Conservation (phyloP, 1,140 invertebrate species). For the Trachymyrmex cornetzi region DNA sequence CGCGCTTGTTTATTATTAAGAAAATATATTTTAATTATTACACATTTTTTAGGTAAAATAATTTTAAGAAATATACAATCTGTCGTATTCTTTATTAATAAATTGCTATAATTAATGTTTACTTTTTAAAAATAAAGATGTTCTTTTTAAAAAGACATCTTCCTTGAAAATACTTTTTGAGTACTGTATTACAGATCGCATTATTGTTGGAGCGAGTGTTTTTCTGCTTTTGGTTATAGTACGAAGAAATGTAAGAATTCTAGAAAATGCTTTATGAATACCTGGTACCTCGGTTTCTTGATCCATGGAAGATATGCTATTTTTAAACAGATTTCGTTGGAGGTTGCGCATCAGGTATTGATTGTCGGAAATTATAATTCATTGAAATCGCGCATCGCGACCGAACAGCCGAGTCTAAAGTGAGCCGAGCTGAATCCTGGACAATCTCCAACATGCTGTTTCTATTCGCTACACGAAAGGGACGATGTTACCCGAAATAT, state of each 20-base stretch:
- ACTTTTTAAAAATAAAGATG: too few relatives aligned
- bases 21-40: too few relatives aligned
- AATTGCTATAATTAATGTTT: too few relatives aligned
- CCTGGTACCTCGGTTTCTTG: not conserved
- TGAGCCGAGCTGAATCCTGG: slow-evolving; percentile 65
- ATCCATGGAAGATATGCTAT: not conserved
- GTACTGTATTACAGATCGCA: not conserved
- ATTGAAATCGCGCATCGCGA: slow-evolving; percentile 5
- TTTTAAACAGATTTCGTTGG: slow-evolving; percentile 26
- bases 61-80: too few relatives aligned
- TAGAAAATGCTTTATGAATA: not conserved
- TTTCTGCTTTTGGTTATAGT: not conserved
- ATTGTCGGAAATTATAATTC: too few relatives aligned
- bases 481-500: slow-evolving; percentile 70
- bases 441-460: slow-evolving; percentile 71
- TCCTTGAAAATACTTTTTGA: too few relatives aligned
- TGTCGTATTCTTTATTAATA: too few relatives aligned
- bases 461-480: slow-evolving; percentile 60
- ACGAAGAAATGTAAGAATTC: not conserved
- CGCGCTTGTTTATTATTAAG: too few relatives aligned
- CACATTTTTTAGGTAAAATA: too few relatives aligned
- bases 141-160: too few relatives aligned
- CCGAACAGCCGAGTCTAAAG: slow-evolving; percentile 51
- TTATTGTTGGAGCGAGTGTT: not conserved
- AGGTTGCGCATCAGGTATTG: slow-evolving; percentile 8